Conservation (phyloP, 2,113 vertebrate genomes). For the Indri indri region DNA sequence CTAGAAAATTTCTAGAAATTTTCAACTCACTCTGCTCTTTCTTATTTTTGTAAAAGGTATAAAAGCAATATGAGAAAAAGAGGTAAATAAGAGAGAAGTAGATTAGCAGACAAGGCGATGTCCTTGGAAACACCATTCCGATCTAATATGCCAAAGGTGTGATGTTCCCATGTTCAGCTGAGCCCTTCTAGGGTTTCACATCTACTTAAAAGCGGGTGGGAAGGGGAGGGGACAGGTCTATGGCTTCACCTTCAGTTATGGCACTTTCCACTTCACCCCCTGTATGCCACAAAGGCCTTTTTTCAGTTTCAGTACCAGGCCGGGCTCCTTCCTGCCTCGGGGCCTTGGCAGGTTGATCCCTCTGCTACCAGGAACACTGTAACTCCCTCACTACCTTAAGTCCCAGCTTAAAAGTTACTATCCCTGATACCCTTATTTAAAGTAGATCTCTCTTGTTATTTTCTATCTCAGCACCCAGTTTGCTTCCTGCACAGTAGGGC, state of each 20-base stretch:
- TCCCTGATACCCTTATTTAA: neutral
- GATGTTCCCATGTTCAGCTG: neutral
- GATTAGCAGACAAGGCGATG: neutral
- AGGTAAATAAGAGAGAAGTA: neutral
- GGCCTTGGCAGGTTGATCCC: neutral
- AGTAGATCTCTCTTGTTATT: neutral
- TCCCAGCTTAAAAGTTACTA: neutral
- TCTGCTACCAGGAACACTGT: neutral
- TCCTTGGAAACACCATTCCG: neutral
- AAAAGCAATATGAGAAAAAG: neutral
- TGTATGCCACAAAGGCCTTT: neutral
- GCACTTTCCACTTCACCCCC: neutral
- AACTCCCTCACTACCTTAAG: neutral
- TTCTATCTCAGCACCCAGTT: neutral
- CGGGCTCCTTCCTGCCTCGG: neutral
- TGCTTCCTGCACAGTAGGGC: neutral
- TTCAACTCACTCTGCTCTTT: neutral
- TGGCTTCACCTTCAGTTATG: neutral
- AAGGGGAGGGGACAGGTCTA: neutral
- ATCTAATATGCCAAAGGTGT: neutral
- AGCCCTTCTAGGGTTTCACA: neutral
- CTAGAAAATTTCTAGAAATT: neutral
- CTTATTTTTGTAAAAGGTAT: conserved; percentile 7
- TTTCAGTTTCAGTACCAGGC: neutral
- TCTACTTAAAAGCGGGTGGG: neutral